Base-by-base conservation (phyloP, 2,888 invertebrate genomes). In the Pantelozetes paolii region DNA sequence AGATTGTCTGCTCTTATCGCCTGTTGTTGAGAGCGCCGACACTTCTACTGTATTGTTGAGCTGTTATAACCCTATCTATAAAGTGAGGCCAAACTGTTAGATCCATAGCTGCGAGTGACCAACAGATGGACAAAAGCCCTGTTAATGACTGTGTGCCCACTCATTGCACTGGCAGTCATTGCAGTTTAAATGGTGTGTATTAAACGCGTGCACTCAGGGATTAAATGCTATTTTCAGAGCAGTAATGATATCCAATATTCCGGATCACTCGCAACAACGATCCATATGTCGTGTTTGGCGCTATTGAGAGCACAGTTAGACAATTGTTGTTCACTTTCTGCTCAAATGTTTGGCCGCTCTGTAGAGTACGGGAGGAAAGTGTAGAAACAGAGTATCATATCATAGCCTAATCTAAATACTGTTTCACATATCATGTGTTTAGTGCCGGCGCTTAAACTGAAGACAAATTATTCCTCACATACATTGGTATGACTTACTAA, bases 141-240 rank as follows among this genome's bases (percentile, higher is more conserved):
- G 57, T 57, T 57, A 57, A 57, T 57, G 57, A 57, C 28, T 57
- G 57, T 57, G 57, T 5, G 57, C 57, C 57, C 57, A 57, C n/a
- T n/a, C n/a, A n/a, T n/a, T n/a, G n/a, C n/a, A n/a, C 57, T 57
- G 26, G 6, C 57, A 57, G 5, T 57, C 26, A n/a, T 48, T 2
- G 57, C 57, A 57, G 57, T 26, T 57, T 57, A 57, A 57, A 57
- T 57, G 57, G 57, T 57, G 57, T 26, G 57, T 15, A 50, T 57
- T 26, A 57, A 26, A 57, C 57, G 57, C 57, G 57, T 57, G 57
- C 57, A n/a, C 23, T 50, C 57, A 23, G 5, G 57, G 57, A 57
- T 57, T 57, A 57, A 57, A 57, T 26, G 57, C 26, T 57, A 57
- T 28, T n/a, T n/a, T 23, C 20, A 6, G 15, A n/a, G 15, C 23